Conservation (phyloP, 2,797 vertebrate genomes). For the Ibycter americanus region DNA sequence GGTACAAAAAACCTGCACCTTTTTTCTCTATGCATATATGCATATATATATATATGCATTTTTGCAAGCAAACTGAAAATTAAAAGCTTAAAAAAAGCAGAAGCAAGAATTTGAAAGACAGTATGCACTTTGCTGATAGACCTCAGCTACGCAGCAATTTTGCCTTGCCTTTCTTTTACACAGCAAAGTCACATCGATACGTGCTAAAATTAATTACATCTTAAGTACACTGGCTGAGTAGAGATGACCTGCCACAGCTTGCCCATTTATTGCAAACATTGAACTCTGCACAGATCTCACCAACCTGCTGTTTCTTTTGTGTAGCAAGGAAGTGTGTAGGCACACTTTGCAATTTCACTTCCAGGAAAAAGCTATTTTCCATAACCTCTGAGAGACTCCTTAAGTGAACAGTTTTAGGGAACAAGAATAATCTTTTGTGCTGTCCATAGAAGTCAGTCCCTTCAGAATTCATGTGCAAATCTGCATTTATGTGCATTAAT, state of each 20-base stretch:
- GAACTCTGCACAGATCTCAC: not conserved
- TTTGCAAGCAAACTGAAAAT: not conserved
- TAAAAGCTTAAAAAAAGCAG: not conserved
- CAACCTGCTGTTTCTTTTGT: not conserved
- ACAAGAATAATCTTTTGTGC: not conserved
- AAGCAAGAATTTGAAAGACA: not conserved
- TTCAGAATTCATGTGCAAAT: not conserved
- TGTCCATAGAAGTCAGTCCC: not conserved
- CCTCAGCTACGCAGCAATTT: not conserved
- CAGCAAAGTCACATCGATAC: not conserved
- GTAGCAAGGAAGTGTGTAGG: not conserved
- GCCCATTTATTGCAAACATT: not conserved
- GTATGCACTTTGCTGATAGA: not conserved
- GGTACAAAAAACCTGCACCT: not conserved
- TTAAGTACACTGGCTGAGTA: not conserved
- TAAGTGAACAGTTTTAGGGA: not conserved
- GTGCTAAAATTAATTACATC: rapidly evolving
- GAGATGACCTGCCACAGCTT: not conserved
- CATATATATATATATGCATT: not conserved
- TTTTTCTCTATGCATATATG: not conserved
- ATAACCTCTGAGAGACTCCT: not conserved
- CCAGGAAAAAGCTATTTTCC: not conserved
- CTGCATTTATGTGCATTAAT: not conserved
- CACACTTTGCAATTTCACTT: not conserved
- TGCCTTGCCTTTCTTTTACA: not conserved